These are phyloP conservation scores for Nemotelus nigrinus DNA, from an alignment of 2,888 invertebrate species.

Conservation along the genomic window DNA sequence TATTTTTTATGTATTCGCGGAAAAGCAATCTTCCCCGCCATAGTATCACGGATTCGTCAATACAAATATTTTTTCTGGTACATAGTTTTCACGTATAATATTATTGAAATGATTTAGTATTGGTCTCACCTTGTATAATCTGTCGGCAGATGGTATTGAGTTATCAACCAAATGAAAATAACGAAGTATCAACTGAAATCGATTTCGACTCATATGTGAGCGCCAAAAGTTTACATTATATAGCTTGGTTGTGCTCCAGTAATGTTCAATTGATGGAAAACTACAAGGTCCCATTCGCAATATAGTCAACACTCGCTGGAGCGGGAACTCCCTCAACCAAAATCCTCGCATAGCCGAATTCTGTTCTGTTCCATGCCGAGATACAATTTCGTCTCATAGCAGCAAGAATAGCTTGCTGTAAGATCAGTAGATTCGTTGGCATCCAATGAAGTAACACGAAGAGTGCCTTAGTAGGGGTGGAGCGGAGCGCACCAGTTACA, in stretches of 20 bases:
- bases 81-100: neutral
- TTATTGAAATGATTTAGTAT: neutral
- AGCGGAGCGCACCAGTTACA: too few relatives aligned
- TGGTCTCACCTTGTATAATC: slow-evolving; percentile 1
- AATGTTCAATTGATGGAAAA: neutral
- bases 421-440: too few relatives aligned
- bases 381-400: too few relatives aligned
- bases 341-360: too few relatives aligned
- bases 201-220: slow-evolving; percentile 14
- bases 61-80: neutral
- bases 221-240: too few relatives aligned
- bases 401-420: too few relatives aligned
- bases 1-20: too few relatives aligned
- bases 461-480: too few relatives aligned
- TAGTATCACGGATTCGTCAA: neutral
- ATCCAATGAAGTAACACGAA: too few relatives aligned
- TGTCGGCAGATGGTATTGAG: slow-evolving; percentile 20
- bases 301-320: neutral
- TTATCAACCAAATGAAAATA: slow-evolving; percentile 13
- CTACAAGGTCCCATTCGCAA: neutral
- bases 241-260: neutral
- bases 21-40: neutral
- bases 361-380: too few relatives aligned
- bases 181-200: neutral
- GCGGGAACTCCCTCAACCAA: too few relatives aligned